Conservation (phyloP, 2,797 vertebrate genomes). For the Mastacembelus armatus region DNA sequence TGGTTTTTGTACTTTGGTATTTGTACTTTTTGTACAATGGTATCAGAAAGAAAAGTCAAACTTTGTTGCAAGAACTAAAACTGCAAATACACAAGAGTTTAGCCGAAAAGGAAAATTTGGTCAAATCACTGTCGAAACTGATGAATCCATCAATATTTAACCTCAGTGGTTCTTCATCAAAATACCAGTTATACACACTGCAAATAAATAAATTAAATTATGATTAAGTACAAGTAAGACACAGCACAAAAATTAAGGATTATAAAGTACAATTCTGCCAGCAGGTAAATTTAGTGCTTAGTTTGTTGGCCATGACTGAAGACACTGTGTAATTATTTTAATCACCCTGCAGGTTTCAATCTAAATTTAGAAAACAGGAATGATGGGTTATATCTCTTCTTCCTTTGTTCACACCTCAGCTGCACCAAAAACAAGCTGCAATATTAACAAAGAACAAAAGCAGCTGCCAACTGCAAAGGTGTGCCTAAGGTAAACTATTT, state of each 20-base stretch:
- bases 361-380: constrained; percentile 47
- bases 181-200: background rate
- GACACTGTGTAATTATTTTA: constrained; percentile 8
- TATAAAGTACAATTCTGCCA: background rate
- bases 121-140: background rate
- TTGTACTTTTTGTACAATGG: background rate
- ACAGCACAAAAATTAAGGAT: background rate
- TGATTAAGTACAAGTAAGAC: background rate
- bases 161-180: background rate
- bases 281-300: background rate
- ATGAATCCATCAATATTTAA: background rate
- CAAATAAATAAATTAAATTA: background rate
- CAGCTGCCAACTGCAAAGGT: constrained; percentile 9
- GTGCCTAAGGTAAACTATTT: no score
- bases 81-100: constrained; percentile 1
- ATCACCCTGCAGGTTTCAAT: background rate
- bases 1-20: no score
- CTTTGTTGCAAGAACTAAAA: constrained; percentile 68
- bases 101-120: background rate
- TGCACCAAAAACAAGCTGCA: constrained; percentile 11
- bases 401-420: constrained; percentile 19
- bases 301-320: background rate
- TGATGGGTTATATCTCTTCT: constrained; percentile 20
- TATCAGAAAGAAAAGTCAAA: constrained; percentile 20
- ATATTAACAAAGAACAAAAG: constrained; percentile 5